Percentiles rank a stretch among this genome's conserved stretches.
phyloP scores from a whole-genome alignment of 2,888 invertebrate genomes.

The Campoletis raptor region DNA sequence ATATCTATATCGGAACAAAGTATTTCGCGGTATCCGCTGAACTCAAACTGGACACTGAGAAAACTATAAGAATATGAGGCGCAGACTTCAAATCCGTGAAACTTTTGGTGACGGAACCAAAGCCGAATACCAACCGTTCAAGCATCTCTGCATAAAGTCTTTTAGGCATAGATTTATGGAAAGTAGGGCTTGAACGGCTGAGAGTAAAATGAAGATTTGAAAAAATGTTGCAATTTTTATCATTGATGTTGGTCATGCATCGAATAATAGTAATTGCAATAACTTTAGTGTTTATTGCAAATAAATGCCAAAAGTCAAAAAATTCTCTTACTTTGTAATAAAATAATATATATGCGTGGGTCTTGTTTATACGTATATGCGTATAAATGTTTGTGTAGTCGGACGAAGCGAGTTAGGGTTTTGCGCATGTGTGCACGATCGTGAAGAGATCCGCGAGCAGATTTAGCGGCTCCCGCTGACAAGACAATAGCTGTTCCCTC shows the following conservation, averaged over 20 bases:
- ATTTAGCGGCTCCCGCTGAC: conserved; percentile 83
- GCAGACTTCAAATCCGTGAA: neutral
- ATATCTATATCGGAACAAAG: neutral
- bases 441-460: conserved; percentile 82
- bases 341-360: neutral
- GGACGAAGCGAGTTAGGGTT: conserved; percentile 48
- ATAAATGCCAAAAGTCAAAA: neutral
- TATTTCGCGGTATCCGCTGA: conserved; percentile 9
- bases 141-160: neutral
- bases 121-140: neutral
- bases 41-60: neutral
- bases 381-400: conserved; percentile 1
- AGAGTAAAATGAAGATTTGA: neutral
- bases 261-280: neutral
- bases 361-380: neutral
- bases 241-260: neutral
- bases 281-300: neutral
- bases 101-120: neutral
- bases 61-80: conserved; percentile 17
- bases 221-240: neutral
- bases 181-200: neutral
- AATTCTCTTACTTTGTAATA: neutral
- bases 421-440: conserved; percentile 75
- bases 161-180: neutral
- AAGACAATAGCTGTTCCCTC: conserved; percentile 83